A percentile compares a stretch with the other conserved stretches of the same genome.
phyloP scores from a whole-genome alignment of 1,140 invertebrate species.

The Magallana ariakensis region DNA sequence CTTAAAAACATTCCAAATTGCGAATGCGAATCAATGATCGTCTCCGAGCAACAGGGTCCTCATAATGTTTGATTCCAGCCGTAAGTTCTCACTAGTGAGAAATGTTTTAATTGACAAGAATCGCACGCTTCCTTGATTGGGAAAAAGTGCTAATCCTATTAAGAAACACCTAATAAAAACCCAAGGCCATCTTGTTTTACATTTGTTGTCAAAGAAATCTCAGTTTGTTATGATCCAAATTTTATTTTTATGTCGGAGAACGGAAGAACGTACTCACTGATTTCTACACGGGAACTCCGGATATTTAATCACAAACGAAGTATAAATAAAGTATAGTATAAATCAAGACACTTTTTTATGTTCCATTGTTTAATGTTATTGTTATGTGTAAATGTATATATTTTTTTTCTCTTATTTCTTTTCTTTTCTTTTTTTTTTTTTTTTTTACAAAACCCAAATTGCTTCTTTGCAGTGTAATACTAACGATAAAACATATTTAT shows the following conservation, averaged over 20 bases:
- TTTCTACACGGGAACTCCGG: neutral
- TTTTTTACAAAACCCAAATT: too few relatives aligned
- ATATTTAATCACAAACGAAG: neutral
- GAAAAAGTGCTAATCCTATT: conserved; percentile 31
- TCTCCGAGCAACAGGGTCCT: conserved; percentile 34
- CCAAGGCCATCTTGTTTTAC: neutral
- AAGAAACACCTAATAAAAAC: neutral
- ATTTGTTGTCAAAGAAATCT: neutral
- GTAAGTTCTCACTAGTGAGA: neutral
- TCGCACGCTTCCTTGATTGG: conserved; percentile 1
- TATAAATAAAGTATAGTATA: too few relatives aligned
- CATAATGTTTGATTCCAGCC: neutral
- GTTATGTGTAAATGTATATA: too few relatives aligned
- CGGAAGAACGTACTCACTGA: neutral
- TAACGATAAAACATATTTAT: too few relatives aligned
- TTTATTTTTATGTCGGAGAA: neutral
- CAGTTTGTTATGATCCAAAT: neutral
- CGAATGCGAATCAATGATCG: neutral
- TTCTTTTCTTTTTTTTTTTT: too few relatives aligned
- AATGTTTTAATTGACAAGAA: conserved; percentile 1
- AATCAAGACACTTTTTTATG: too few relatives aligned
- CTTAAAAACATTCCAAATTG: too few relatives aligned
- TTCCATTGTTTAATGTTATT: too few relatives aligned
- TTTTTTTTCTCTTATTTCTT: too few relatives aligned
- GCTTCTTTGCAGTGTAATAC: too few relatives aligned